Evolutionary conservation across 2,888 invertebrate genomes (phyloP), one percentile per base, ranked within the genome.

Genomic region (Ischnus inquisitorius): DNA sequence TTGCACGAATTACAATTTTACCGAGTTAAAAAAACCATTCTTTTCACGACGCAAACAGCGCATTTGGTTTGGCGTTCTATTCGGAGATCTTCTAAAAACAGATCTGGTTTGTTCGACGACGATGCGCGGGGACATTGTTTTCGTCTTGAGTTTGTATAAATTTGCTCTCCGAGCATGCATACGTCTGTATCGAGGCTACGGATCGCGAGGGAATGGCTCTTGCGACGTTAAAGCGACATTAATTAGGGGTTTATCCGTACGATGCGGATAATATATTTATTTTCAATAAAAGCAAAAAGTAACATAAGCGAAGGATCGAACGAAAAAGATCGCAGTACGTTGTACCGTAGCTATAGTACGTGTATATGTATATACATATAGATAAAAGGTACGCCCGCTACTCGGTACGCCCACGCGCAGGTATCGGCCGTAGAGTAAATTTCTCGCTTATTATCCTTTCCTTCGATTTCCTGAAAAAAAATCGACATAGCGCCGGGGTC

Each of bases 391-490:
- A 84, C 86, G 79, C 83, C 83, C 87, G 80, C 82, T 82, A 80
- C 75, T 64, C 82, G 65, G 69, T 86, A 84, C 85, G 84, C 84
- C 86, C 85, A 86, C 86, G 86, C 83, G 74, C 85, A 85, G 88
- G 87, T 89, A 89, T 89, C 89, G 88, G 89, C 90, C 89, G 88
- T 71, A 89, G 89, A 90, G 90, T 89, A 90, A 90, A 91, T 91
- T 92, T 92, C 92, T 92, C 90, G 92, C 92, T 92, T 92, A 92
- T 92, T 92, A 92, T 92, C 92, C 92, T 91, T 92, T 90, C 91
- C 91, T 91, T 90, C 90, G 91, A 91, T 91, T 91, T 91, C 88
- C 90, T 85, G 72, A 75, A 88, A 51, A 84, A 86, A 87, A 83
- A 85, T 86, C 85, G 85, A 85, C 85, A 85, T 87, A 88, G 82